phyloP scores from a whole-genome alignment of 2,888 invertebrate genomes.

The Iselma pallidipennis region DNA sequence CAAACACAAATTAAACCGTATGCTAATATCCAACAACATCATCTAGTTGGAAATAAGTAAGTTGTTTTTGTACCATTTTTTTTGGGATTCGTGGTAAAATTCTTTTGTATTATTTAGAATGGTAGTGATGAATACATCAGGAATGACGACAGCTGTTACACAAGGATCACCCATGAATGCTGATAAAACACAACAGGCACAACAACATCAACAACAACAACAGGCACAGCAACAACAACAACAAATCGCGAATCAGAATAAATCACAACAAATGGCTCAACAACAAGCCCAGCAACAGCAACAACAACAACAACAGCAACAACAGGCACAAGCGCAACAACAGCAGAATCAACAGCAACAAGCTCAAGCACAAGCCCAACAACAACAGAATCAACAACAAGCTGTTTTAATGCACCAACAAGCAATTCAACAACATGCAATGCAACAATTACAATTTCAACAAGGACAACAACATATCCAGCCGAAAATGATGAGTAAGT shows the following conservation, averaged over 20 bases:
- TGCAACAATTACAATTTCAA: conserved; percentile 45
- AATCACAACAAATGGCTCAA: conserved; percentile 57
- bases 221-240: conserved; percentile 58
- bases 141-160: conserved; percentile 62
- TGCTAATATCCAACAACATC: conserved; percentile 52
- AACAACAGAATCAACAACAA: conserved; percentile 47
- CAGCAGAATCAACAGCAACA: conserved; percentile 52
- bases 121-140: conserved; percentile 63
- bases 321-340: conserved; percentile 43
- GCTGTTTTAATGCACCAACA: conserved; percentile 46
- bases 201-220: conserved; percentile 52
- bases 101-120: too few relatives aligned
- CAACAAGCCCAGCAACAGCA: conserved; percentile 41
- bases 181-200: conserved; percentile 61
- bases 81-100: neutral
- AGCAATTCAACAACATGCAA: conserved; percentile 47
- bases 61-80: conserved; percentile 27
- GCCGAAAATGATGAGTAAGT: conserved; percentile 62
- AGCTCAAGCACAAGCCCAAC: conserved; percentile 56
- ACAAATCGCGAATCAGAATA: conserved; percentile 53
- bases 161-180: conserved; percentile 61
- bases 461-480: conserved; percentile 58
- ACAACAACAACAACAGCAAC: conserved; percentile 42
- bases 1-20: conserved; percentile 67
- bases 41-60: conserved; percentile 62